Base-by-base conservation (phyloP, 2,797 vertebrate genomes). In the Euthynnus affinis region DNA sequence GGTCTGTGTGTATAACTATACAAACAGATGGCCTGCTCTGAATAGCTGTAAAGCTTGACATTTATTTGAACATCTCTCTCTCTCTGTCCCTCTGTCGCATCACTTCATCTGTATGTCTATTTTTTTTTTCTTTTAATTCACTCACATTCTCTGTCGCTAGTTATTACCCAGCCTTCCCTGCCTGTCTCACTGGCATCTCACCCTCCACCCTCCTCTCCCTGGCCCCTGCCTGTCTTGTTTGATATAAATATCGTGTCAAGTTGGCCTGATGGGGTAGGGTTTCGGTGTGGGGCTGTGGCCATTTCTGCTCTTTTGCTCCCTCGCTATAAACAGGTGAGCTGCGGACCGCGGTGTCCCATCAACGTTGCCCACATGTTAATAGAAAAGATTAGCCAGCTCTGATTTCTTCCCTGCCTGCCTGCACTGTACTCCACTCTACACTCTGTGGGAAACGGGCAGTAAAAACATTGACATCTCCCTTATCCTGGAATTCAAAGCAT, bases 181-280 rank as follows among this genome's bases (percentile, higher is more conserved):
- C 66, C 65, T 66, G 68, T 74, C 77, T 83, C 68, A 12, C 53
- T 89, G 86, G 84, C 80, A 82, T 88, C 80, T 81, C 81, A 29
- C 58, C 61, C 76, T 66, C 86, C 48, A 23, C 77, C 84, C 60
- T n/a, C 86, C 82, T 76, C 75, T 62, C 63, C 72, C 71, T 74
- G 82, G 87, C 88, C 86, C 74, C 70, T 58, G 79, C 74, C 90
- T 87, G 83, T 79, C 87, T 91, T 92, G 88, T 90, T 92, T 92
- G 91, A 91, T 95, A 94, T 95, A 95, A 95, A 96, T 95, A 95
- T 93, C 91, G 46, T 70, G 76, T 64, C n/a, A 69, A 86, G 87
- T 68, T 74, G 79, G 90, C 81, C 86, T 84, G 87, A 84, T 79
- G 87, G 93, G 88, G 76, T 94, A 76, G 85, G 84, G 92, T 96